phyloP scores from a whole-genome alignment of 1,140 invertebrate genomes.

The Hylyphantes graminicola region DNA sequence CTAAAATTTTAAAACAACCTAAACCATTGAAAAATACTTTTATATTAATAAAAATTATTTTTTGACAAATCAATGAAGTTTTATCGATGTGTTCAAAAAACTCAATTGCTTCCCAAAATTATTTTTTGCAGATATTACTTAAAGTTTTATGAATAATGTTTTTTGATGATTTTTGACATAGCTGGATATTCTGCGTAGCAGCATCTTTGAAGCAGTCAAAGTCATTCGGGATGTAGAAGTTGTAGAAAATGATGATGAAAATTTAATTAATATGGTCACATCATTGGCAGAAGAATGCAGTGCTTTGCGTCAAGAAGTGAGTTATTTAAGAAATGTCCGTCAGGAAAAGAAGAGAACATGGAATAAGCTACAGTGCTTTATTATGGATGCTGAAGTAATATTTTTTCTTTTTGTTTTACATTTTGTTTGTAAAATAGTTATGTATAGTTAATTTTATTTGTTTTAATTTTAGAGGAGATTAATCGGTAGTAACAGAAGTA shows the following conservation, averaged over 20 bases:
- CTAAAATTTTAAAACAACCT: too few species aligned
- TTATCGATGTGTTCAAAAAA: too few species aligned
- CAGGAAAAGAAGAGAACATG: slow-evolving; percentile 48
- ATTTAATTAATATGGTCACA: slow-evolving; percentile 39
- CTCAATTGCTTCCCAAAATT: too few species aligned
- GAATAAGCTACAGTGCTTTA: slow-evolving; percentile 51
- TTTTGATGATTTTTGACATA: not conserved
- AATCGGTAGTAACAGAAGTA: slow-evolving; percentile 30
- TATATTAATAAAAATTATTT: too few species aligned
- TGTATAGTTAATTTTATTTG: not conserved
- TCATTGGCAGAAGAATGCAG: slow-evolving; percentile 49
- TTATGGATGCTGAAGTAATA: slow-evolving; percentile 52
- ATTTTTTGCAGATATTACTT: too few species aligned
- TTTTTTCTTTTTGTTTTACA: not conserved
- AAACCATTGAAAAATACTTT: too few species aligned
- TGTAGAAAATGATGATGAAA: slow-evolving; percentile 51
- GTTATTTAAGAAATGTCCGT: slow-evolving; percentile 53
- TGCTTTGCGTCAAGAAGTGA: slow-evolving; percentile 49
- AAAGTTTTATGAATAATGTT: too few species aligned
- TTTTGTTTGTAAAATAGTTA: not conserved
- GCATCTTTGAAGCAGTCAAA: slow-evolving; percentile 36
- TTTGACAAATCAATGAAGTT: too few species aligned
- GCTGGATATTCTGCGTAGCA: slow-evolving; percentile 26
- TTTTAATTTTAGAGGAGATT: slow-evolving; percentile 41
- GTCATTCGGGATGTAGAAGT: slow-evolving; percentile 52